A percentile compares a stretch with the other conserved stretches of the same genome.
Evolutionary conservation across 2,888 invertebrate species (phyloP).

Genomic region (Carcina quercana): DNA sequence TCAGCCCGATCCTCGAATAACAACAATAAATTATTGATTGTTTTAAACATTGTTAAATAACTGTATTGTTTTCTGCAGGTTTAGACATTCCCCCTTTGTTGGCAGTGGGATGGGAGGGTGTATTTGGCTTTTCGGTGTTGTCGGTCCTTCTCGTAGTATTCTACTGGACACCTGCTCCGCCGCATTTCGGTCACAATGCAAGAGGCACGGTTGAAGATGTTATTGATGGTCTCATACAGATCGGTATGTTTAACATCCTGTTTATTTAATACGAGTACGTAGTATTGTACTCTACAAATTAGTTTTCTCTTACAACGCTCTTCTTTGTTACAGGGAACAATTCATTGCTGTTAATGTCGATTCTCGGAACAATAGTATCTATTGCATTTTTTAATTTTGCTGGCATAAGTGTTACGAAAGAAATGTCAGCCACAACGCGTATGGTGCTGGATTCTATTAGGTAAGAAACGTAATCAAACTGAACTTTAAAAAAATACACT

Average conservation of each 20-base stretch:
- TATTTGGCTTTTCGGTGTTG: constrained; percentile 53
- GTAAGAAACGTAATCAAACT: no score
- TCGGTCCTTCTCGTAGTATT: constrained; percentile 65
- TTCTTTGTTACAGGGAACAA: constrained; percentile 45
- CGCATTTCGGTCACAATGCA: constrained; percentile 85
- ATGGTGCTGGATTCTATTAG: constrained; percentile 91
- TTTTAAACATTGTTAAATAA: not conserved
- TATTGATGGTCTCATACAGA: constrained; percentile 88
- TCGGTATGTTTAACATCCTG: constrained; percentile 64
- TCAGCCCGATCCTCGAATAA: no score
- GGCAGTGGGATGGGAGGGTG: constrained; percentile 96
- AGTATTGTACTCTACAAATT: not conserved
- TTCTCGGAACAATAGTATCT: constrained; percentile 84
- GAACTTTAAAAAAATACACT: no score
- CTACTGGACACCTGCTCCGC: constrained; percentile 84
- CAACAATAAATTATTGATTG: no score
- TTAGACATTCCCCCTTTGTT: constrained; percentile 91
- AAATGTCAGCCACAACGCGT: constrained; percentile 92
- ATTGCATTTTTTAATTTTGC: constrained; percentile 96
- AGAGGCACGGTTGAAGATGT: constrained; percentile 87
- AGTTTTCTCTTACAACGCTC: not conserved
- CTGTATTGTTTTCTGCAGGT: constrained; percentile 35
- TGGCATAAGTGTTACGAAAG: constrained; percentile 94
- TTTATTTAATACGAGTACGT: no score
- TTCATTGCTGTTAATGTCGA: constrained; percentile 44